Percentiles rank a stretch among this genome's conserved stretches.
These are phyloP conservation scores for Eubasilissa splendida DNA, from an alignment of 2,888 invertebrate species.

Conservation along the genomic window DNA sequence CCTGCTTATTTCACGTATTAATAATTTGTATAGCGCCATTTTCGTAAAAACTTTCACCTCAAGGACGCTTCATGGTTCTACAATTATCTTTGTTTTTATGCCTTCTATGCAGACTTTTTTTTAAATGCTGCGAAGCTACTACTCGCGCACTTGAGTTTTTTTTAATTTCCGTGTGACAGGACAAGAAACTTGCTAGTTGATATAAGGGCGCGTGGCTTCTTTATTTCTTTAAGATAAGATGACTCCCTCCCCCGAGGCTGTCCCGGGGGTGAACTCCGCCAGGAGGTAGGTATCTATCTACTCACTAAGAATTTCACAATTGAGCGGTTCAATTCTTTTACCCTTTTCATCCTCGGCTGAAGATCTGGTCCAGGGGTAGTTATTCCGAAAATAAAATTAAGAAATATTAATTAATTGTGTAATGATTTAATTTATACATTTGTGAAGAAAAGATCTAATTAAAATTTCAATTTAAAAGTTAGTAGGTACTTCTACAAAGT, in stretches of 20 bases:
- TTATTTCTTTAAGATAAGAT: no score
- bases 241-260: no score
- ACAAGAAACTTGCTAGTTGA: neutral
- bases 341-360: conserved; percentile 36
- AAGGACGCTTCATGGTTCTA: neutral
- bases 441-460: no score
- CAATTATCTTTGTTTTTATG: neutral
- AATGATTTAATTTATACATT: no score
- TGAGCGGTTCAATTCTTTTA: conserved; percentile 44
- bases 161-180: conserved; percentile 13
- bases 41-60: no score
- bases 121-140: no score
- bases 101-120: no score
- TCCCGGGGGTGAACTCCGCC: neutral
- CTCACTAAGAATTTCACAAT: conserved; percentile 35
- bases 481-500: no score
- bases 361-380: conserved; percentile 29
- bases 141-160: neutral
- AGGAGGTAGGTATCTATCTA: neutral
- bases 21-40: neutral
- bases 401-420: neutral
- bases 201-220: neutral
- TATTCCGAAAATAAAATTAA: neutral
- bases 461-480: no score
- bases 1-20: neutral